Conservation (phyloP, 2,888 invertebrate species). For the Empis livida region DNA sequence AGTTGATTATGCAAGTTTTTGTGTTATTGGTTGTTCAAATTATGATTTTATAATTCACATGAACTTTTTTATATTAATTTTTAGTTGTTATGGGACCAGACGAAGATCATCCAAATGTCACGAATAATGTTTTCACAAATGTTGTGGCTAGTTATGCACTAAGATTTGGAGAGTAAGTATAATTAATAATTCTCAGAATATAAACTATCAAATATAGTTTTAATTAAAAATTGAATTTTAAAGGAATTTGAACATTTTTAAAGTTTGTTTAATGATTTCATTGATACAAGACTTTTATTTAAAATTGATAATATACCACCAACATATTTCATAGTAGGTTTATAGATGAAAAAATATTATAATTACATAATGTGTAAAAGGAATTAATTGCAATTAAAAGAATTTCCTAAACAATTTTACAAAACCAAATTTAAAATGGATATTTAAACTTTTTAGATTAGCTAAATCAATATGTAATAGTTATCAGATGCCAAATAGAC, state of each 20-base stretch:
- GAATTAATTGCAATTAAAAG: too few species aligned
- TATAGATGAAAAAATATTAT: too few species aligned
- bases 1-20: neutral
- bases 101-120: slow-evolving; percentile 45
- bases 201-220: neutral
- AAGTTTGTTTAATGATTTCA: too few species aligned
- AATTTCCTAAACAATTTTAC: too few species aligned
- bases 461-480: slow-evolving; percentile 8
- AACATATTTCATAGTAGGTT: too few species aligned
- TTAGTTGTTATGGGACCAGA: slow-evolving; percentile 50
- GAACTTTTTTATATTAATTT: slow-evolving; percentile 11
- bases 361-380: too few species aligned
- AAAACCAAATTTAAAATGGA: too few species aligned
- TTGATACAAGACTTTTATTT: too few species aligned
- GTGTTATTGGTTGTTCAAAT: neutral
- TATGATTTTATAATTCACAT: too few species aligned
- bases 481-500: slow-evolving; percentile 4
- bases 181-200: neutral
- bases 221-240: too few species aligned
- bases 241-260: too few species aligned
- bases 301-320: too few species aligned
- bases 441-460: slow-evolving; percentile 1
- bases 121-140: slow-evolving; percentile 47
- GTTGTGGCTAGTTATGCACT: slow-evolving; percentile 44
- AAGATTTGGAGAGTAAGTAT: slow-evolving; percentile 42